A percentile compares a stretch with the other conserved stretches of the same genome.
Conservation (phyloP, 1,140 invertebrate genomes). For the Drosophila lacertosa region DNA sequence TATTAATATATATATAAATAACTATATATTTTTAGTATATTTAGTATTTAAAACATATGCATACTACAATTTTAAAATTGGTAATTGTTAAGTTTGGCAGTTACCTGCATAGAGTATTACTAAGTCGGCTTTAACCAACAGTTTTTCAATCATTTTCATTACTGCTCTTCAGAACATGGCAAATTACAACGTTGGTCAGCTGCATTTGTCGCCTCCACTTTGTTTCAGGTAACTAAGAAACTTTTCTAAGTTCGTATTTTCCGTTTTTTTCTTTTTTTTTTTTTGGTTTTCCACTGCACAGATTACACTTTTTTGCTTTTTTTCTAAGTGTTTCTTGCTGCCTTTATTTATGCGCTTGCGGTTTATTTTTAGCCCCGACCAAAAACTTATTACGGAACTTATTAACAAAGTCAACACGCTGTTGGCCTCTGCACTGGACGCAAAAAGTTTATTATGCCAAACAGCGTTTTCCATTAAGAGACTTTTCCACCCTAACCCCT, state of each 20-base stretch:
- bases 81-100: no score
- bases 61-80: no score
- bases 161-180: not conserved
- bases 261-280: conserved; percentile 32
- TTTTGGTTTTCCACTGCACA: conserved; percentile 44
- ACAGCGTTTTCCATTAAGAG: conserved; percentile 69
- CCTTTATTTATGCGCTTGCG: conserved; percentile 69
- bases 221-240: not conserved
- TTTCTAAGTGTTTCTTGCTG: conserved; percentile 48
- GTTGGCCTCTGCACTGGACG: conserved; percentile 29
- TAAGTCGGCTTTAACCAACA: no score
- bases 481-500: conserved; percentile 21
- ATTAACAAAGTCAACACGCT: conserved; percentile 81
- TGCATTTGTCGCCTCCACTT: not conserved
- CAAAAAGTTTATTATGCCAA: conserved; percentile 73
- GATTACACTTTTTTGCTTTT: conserved; percentile 24
- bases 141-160: not conserved
- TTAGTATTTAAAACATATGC: no score
- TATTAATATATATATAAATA: no score
- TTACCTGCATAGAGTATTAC: no score
- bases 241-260: conserved; percentile 17
- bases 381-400: conserved; percentile 78
- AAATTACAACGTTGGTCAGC: not conserved
- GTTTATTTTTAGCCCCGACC: conserved; percentile 50
- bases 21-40: no score